These are phyloP conservation scores for Microcebus murinus DNA, from an alignment of 2,113 vertebrate genomes.

Conservation along the genomic window DNA sequence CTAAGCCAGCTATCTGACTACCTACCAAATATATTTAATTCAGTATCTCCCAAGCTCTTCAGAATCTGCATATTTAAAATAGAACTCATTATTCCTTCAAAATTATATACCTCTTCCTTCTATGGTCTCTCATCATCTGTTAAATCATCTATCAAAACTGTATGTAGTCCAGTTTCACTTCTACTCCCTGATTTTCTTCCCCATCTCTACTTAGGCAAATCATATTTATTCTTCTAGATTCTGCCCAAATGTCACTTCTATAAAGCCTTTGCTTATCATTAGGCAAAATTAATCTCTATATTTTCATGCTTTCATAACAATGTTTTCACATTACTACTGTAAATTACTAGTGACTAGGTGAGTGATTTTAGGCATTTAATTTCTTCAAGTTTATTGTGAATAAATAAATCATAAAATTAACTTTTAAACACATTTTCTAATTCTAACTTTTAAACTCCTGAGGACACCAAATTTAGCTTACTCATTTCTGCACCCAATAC, in stretches of 20 bases:
- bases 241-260: conserved; percentile 25
- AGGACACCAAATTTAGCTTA: conserved; percentile 23
- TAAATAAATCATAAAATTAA: conserved; percentile 30
- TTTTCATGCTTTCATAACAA: not conserved
- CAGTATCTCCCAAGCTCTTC: not conserved
- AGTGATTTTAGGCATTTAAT: conserved; percentile 21
- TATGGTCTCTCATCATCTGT: not conserved
- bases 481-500: conserved; percentile 5
- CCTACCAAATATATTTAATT: not conserved
- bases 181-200: not conserved
- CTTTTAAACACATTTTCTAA: not conserved
- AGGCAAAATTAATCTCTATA: not conserved
- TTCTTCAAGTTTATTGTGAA: conserved; percentile 43
- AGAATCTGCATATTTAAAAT: not conserved
- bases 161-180: not conserved
- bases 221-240: not conserved
- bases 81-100: not conserved
- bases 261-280: conserved; percentile 36
- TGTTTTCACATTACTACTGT: not conserved
- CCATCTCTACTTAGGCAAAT: conserved; percentile 7
- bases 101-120: not conserved
- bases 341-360: not conserved
- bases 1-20: not conserved
- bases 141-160: not conserved
- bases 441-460: not conserved